phyloP scores from a whole-genome alignment of 2,888 invertebrate genomes.

The Tanytarsus gracilentus region DNA sequence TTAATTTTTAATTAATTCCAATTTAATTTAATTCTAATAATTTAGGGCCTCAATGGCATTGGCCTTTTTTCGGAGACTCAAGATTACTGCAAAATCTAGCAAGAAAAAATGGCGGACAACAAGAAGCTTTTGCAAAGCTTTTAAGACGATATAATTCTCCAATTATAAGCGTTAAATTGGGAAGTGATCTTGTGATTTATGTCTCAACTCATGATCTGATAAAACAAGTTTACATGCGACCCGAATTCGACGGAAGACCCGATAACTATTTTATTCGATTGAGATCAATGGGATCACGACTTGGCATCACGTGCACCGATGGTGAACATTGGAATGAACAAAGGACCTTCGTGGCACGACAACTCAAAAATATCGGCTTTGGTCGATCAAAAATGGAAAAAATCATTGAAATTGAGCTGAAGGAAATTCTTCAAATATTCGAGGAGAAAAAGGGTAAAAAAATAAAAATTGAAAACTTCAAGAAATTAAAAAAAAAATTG shows the following conservation, averaged over 20 bases:
- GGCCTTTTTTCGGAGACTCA: conserved; percentile 41
- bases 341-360: conserved; percentile 47
- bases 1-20: neutral
- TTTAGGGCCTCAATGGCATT: conserved; percentile 38
- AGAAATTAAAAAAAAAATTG: no score
- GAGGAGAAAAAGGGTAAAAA: conserved; percentile 32
- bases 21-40: neutral
- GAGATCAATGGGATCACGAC: conserved; percentile 52
- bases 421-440: conserved; percentile 39
- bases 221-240: conserved; percentile 47
- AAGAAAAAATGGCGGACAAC: conserved; percentile 44
- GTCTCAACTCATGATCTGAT: conserved; percentile 48
- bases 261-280: conserved; percentile 55
- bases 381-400: conserved; percentile 48
- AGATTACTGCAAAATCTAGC: conserved; percentile 38
- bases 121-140: conserved; percentile 46
- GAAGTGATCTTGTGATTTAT: conserved; percentile 46
- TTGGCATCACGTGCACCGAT: conserved; percentile 51
- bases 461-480: no score
- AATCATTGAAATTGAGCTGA: conserved; percentile 49
- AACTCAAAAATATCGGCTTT: conserved; percentile 48
- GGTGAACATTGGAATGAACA: conserved; percentile 51
- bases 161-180: conserved; percentile 51
- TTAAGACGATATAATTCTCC: conserved; percentile 45
- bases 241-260: conserved; percentile 57